Evolutionary conservation across 2,113 vertebrate genomes (phyloP), one percentile per base, ranked within the genome.

Genomic region (Baryphthengus martii): DNA sequence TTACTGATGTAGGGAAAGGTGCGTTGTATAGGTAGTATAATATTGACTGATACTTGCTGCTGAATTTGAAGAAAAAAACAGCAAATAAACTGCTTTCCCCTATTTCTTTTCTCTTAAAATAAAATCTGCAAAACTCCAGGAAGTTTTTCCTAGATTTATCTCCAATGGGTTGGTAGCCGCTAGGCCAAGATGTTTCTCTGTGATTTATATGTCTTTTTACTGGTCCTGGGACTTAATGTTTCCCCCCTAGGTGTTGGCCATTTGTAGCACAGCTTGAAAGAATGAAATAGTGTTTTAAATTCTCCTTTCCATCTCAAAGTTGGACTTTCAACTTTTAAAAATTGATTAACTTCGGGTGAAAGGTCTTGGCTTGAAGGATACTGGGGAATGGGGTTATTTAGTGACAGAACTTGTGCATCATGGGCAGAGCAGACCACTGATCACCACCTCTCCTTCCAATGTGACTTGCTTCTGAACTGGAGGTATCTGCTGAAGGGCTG

Each of bases 131-230:
- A 71, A 96, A 90, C 80, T 93, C 67, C 26, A 72, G 65, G 73
- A 93, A 96, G 93, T 76, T 96, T 93, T 59, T 88, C 91, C 84
- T 88, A 89, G 93, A 95, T 97, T 97, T 97, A 97, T 97, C 37
- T 97, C 63, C 65, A 80, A 26, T 96, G 93, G n/a, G 58, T 94
- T 91, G 73, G 93, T 88, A 95, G 81, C 94, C 37, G 84, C 74
- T 50, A 86, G 95, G 94, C 87, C 76, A 73, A 80, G 90, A 95
- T 93, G 85, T 68, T 96, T 97, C 66, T 92, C 86, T 74, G 83
- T 96, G 96, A 97, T 97, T 97, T 97, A 97, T 97, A 85, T 77
- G 31, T 89, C 89, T 97, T 94, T 97, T 96, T 76, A 87, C 75
- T 89, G 81, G 90, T 91, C 88, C 81, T 85, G 85, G 89, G 92